phyloP scores from a whole-genome alignment of 2,888 invertebrate species.

The Trachelus tabidus region DNA sequence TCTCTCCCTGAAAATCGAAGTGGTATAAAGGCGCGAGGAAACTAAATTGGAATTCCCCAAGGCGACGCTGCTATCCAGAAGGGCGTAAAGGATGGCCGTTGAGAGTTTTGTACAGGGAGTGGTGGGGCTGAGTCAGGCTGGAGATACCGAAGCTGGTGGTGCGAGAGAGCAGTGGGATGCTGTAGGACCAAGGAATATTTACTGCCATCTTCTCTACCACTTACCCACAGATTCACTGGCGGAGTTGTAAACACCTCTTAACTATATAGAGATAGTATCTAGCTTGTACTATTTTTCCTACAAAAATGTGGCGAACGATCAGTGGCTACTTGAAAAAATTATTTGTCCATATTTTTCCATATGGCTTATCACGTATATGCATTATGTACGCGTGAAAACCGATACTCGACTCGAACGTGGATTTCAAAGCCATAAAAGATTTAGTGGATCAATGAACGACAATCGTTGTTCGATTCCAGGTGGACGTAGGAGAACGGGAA shows the following conservation, averaged over 20 bases:
- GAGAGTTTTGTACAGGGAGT: conserved; percentile 21
- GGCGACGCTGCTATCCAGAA: conserved; percentile 44
- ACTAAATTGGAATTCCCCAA: conserved; percentile 58
- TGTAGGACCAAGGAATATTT: conserved; percentile 58
- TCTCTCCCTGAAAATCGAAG: conserved; percentile 29
- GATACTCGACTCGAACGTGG: not conserved
- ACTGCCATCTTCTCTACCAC: conserved; percentile 65
- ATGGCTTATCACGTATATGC: not conserved
- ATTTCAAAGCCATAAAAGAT: not conserved
- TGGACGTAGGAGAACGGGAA: not conserved
- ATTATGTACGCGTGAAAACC: not conserved
- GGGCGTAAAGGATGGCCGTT: conserved; percentile 25
- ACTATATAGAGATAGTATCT: conserved; percentile 64
- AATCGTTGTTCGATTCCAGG: not conserved
- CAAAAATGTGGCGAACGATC: not conserved
- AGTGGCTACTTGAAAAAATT: not conserved
- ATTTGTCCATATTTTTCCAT: not conserved
- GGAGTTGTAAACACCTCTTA: conserved; percentile 67
- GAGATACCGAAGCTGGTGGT: conserved; percentile 23
- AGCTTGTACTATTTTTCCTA: conserved; percentile 20
- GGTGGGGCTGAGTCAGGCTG: conserved; percentile 26
- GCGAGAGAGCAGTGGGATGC: conserved; percentile 31
- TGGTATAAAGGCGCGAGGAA: conserved; percentile 36
- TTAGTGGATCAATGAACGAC: not conserved
- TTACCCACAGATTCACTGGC: conserved; percentile 65